These are phyloP conservation scores for Siphlonurus alternatus DNA, from an alignment of 2,888 invertebrate genomes.

Conservation along the genomic window DNA sequence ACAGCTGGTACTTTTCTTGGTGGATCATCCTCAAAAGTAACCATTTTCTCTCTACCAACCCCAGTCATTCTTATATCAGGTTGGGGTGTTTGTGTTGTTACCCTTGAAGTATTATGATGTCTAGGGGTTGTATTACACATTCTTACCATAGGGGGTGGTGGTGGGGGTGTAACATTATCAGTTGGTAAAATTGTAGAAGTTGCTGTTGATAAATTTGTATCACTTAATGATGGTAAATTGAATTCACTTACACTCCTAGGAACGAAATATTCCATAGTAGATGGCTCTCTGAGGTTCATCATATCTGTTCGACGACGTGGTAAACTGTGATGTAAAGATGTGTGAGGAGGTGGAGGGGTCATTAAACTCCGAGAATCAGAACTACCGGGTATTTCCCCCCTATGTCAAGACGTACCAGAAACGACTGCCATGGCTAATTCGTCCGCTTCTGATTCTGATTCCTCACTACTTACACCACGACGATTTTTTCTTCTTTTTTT, in stretches of 20 bases:
- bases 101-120: neutral
- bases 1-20: neutral
- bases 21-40: conserved; percentile 59
- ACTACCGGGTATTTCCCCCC: conserved; percentile 8
- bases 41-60: conserved; percentile 48
- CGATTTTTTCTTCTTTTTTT: conserved; percentile 4
- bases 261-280: conserved; percentile 64
- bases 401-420: conserved; percentile 16
- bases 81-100: neutral
- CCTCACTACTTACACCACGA: conserved; percentile 11
- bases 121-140: neutral
- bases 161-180: neutral
- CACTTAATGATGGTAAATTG: conserved; percentile 38
- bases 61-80: neutral
- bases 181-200: neutral
- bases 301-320: conserved; percentile 23
- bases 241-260: conserved; percentile 72
- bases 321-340: conserved; percentile 32
- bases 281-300: conserved; percentile 32
- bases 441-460: conserved; percentile 27
- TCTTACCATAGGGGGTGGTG: neutral
- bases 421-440: conserved; percentile 31
- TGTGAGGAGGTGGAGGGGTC: conserved; percentile 16
- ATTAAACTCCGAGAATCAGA: conserved; percentile 2
- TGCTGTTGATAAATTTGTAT: neutral